Conservation (phyloP, 2,113 vertebrate genomes). For the Glaucidium brasilianum region DNA sequence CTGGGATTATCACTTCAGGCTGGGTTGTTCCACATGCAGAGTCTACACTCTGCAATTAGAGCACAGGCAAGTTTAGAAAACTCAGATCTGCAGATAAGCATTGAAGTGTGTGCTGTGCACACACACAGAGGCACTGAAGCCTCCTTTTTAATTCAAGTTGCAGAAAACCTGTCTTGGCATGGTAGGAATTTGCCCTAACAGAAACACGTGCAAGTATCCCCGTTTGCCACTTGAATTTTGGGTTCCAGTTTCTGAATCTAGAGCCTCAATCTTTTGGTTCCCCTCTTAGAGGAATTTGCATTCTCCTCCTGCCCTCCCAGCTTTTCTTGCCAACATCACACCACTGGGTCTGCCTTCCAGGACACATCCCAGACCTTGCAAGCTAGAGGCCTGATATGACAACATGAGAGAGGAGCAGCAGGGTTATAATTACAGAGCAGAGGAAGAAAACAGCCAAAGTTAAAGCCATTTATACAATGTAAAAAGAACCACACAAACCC, state of each 20-base stretch:
- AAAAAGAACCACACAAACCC: not conserved
- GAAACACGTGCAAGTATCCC: not conserved
- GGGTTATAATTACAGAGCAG: not conserved
- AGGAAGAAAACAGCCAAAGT: not conserved
- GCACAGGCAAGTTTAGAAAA: slow-evolving; percentile 33
- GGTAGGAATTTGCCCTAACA: not conserved
- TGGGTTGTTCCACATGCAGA: slow-evolving; percentile 17
- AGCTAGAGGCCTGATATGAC: not conserved
- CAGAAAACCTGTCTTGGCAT: not conserved
- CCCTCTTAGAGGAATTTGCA: not conserved
- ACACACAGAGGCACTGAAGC: not conserved
- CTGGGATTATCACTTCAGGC: slow-evolving; percentile 41
- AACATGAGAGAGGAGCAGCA: not conserved
- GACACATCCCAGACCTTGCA: not conserved
- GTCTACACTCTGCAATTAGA: slow-evolving; percentile 40
- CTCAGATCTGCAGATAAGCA: slow-evolving; percentile 44
- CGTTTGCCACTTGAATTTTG: not conserved
- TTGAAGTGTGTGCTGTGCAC: not conserved
- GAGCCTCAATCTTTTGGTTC: not conserved
- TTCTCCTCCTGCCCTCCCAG: not conserved
- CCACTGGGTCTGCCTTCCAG: not conserved
- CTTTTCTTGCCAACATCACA: not conserved
- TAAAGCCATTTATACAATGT: not conserved
- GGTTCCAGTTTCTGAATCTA: not conserved
- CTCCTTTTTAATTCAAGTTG: not conserved